Conservation (phyloP, 2,888 invertebrate genomes). For the Julus scandinavius region DNA sequence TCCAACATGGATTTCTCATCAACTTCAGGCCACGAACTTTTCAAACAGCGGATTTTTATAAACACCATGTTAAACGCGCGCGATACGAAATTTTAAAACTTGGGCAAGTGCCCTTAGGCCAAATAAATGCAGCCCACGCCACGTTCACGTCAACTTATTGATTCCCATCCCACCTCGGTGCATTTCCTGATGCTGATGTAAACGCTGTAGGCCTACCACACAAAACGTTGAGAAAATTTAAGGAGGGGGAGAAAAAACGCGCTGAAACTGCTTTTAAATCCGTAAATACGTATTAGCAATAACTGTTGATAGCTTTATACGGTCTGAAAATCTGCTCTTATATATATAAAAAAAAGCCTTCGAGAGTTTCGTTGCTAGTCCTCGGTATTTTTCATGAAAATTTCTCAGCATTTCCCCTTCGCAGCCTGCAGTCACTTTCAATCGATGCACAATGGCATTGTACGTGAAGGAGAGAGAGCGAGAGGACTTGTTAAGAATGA, state of each 20-base stretch:
- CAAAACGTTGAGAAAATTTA: neutral
- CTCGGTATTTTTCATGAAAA: neutral
- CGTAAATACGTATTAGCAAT: slow-evolving; percentile 43
- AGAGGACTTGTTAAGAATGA: slow-evolving; percentile 42
- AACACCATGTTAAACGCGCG: too few species aligned
- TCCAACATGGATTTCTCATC: too few species aligned
- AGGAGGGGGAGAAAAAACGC: neutral
- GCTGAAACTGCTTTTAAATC: slow-evolving; percentile 23
- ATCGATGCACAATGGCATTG: slow-evolving; percentile 45
- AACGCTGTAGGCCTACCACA: neutral
- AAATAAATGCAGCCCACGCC: too few species aligned
- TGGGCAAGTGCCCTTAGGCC: too few species aligned
- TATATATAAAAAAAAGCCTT: neutral
- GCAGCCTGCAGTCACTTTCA: slow-evolving; percentile 43
- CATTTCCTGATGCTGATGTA: neutral
- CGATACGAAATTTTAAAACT: too few species aligned
- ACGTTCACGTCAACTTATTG: neutral
- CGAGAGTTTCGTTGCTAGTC: neutral
- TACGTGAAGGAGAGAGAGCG: slow-evolving; percentile 19
- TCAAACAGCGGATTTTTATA: too few species aligned
- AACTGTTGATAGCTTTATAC: slow-evolving; percentile 41
- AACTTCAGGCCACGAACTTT: too few species aligned
- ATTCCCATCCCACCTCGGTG: neutral
- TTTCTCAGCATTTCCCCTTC: neutral
- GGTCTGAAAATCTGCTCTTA: slow-evolving; percentile 38